Evolutionary conservation across 2,797 vertebrate species (phyloP).

Genomic region (Oceanodroma leucorhoa): DNA sequence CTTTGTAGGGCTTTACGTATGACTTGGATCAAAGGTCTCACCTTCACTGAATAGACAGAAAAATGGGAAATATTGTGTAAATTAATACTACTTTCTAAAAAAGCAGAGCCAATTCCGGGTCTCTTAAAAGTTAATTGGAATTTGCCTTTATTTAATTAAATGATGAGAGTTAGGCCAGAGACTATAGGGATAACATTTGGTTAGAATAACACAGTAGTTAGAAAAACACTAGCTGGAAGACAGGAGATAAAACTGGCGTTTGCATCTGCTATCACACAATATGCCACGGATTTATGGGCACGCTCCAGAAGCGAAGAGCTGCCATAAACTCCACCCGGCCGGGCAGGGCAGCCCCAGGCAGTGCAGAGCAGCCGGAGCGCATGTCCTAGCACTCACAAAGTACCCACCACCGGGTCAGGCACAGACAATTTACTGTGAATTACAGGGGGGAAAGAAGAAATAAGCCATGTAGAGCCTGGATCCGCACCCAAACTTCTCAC

Average conservation of each 20-base stretch:
- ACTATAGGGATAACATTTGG: neutral
- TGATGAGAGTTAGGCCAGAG: neutral
- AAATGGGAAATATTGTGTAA: neutral
- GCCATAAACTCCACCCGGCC: neutral
- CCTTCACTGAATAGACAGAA: neutral
- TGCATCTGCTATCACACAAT: neutral
- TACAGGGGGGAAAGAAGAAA: neutral
- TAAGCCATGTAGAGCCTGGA: neutral
- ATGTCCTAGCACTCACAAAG: accelerated
- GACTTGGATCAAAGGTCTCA: neutral
- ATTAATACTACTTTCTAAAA: neutral
- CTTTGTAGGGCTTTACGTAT: neutral
- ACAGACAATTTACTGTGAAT: neutral
- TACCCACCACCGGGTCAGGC: accelerated
- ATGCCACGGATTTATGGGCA: neutral
- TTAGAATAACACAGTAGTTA: neutral
- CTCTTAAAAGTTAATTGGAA: conserved; percentile 31
- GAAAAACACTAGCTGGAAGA: neutral
- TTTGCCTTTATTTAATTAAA: conserved; percentile 45
- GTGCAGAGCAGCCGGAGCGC: neutral
- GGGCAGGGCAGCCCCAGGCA: neutral
- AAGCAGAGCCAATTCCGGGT: neutral
- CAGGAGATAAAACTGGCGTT: neutral
- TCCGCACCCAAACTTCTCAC: neutral
- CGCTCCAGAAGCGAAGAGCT: neutral